These are phyloP conservation scores for Balearica regulorum DNA, from an alignment of 2,797 vertebrate species.

Conservation along the genomic window DNA sequence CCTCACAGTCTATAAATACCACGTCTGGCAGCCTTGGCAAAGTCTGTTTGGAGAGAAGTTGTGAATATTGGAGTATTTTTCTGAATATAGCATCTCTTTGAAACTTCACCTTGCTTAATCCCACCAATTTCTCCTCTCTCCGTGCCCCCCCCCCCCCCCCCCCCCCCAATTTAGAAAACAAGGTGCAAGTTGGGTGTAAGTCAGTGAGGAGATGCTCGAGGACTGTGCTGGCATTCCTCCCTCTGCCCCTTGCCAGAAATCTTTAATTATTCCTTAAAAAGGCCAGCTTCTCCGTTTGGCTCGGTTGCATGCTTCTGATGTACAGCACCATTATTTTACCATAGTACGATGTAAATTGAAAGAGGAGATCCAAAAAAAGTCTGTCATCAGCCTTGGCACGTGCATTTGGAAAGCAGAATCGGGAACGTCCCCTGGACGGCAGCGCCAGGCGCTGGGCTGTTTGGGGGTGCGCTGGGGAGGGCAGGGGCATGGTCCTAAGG, in stretches of 20 bases:
- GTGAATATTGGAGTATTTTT: not conserved
- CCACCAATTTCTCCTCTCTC: not conserved
- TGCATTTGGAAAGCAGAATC: not conserved
- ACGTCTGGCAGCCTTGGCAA: not conserved
- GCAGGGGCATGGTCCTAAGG: rapidly evolving
- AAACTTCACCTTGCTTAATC: not conserved
- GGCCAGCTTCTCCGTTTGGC: not conserved
- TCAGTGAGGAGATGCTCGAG: not conserved
- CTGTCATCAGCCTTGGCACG: not conserved
- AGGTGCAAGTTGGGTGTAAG: not conserved
- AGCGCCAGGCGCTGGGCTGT: not conserved
- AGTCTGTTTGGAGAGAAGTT: not conserved
- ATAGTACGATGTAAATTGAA: not conserved
- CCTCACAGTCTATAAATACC: not conserved
- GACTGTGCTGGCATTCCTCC: not conserved
- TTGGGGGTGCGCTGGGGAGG: not conserved
- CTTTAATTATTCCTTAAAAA: not conserved
- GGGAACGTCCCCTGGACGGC: rapidly evolving
- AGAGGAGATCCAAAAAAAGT: not conserved
- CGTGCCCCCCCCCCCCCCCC: too few relatives aligned
- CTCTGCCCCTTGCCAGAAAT: not conserved
- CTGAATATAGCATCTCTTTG: not conserved
- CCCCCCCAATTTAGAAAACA: not conserved
- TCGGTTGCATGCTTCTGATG: not conserved
- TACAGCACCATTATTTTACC: not conserved